These are phyloP conservation scores for Acyrthosiphon pisum DNA, from an alignment of 1,140 invertebrate species.

Conservation along the genomic window DNA sequence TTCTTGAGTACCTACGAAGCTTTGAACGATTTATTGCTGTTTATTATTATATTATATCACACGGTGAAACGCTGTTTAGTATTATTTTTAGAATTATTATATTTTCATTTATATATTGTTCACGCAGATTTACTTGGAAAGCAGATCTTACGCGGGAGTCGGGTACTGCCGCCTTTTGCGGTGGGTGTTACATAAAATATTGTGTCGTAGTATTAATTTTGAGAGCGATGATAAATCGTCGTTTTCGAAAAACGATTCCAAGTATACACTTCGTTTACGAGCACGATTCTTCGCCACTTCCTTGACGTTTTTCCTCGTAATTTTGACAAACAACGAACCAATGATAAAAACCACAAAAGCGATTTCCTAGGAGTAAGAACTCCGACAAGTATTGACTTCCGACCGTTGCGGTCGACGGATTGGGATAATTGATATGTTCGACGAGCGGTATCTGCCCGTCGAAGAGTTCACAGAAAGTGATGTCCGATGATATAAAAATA, in stretches of 20 bases:
- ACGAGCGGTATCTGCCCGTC: too few species aligned
- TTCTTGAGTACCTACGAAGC: neutral
- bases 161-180: neutral
- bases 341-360: neutral
- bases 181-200: neutral
- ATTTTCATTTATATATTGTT: neutral
- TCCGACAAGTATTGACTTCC: neutral
- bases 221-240: neutral
- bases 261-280: neutral
- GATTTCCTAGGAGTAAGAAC: neutral
- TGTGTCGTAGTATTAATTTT: neutral
- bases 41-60: neutral
- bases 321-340: neutral
- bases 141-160: neutral
- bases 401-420: neutral
- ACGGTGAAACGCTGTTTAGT: neutral
- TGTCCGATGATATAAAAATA: neutral
- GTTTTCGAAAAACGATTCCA: neutral
- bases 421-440: neutral
- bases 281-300: neutral
- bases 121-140: neutral
- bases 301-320: neutral
- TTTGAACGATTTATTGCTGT: neutral
- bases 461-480: neutral
- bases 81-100: neutral